These are phyloP conservation scores for Madoqua kirkii DNA, from an alignment of 2,113 vertebrate species.

Conservation along the genomic window DNA sequence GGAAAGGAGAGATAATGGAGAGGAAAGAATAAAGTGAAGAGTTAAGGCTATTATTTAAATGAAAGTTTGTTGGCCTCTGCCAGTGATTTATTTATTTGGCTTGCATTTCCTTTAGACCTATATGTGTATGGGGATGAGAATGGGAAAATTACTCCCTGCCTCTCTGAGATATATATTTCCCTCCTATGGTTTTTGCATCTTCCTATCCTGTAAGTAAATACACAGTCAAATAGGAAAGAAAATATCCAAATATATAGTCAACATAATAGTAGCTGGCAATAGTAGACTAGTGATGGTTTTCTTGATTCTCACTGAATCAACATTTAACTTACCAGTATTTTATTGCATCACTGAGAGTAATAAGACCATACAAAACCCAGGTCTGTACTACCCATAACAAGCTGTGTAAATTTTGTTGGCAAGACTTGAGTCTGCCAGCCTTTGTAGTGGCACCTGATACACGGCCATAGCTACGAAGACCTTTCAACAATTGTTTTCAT, in stretches of 20 bases:
- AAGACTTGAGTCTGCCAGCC: not conserved
- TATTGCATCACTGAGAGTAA: not conserved
- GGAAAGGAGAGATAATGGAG: not conserved
- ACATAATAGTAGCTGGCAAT: not conserved
- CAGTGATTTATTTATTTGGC: slow-evolving; percentile 20
- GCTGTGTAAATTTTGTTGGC: not conserved
- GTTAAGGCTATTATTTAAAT: not conserved
- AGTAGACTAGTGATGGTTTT: not conserved
- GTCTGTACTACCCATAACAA: not conserved
- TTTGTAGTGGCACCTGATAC: not conserved
- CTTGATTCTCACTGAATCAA: not conserved
- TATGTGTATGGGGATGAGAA: not conserved
- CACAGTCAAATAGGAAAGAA: not conserved
- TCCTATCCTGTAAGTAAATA: not conserved
- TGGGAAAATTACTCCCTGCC: not conserved
- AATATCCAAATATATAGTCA: not conserved
- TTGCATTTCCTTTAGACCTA: not conserved
- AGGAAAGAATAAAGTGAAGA: not conserved
- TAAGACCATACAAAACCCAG: not conserved
- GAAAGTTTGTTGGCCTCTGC: not conserved
- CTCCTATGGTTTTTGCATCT: not conserved
- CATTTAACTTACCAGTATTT: not conserved
- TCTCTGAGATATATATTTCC: not conserved
- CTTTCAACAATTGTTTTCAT: not conserved
- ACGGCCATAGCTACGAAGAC: not conserved